Percentiles rank a stretch among this genome's conserved stretches.
phyloP scores from a whole-genome alignment of 1,140 invertebrate species.

The Cydia splendana region DNA sequence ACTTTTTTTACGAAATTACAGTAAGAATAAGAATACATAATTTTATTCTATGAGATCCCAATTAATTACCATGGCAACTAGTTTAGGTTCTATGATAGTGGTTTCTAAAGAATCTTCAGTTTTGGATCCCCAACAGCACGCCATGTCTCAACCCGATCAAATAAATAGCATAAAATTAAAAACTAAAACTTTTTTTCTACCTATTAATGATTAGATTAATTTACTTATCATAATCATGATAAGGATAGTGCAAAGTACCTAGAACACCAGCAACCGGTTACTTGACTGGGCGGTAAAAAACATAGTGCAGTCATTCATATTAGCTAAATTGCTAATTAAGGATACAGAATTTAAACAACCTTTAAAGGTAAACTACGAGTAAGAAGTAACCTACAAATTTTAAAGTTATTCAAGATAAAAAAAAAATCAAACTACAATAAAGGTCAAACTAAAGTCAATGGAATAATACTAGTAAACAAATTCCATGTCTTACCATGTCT shows the following conservation, averaged over 20 bases:
- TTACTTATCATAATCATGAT: conserved; percentile 26
- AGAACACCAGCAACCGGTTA: background rate
- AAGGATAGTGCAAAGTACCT: background rate
- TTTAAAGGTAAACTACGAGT: background rate
- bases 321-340: background rate
- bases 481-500: conserved; percentile 49
- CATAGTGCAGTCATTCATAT: background rate
- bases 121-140: conserved; percentile 36
- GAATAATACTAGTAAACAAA: conserved; percentile 37
- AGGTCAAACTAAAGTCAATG: conserved; percentile 69
- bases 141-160: conserved; percentile 14
- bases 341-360: background rate
- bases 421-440: conserved; percentile 34
- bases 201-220: conserved; percentile 18
- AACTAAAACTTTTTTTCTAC: background rate
- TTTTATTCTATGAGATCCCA: background rate
- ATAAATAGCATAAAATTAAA: background rate
- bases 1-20: background rate
- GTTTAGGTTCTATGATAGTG: conserved; percentile 35
- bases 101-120: conserved; percentile 20
- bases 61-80: conserved; percentile 43
- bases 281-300: background rate
- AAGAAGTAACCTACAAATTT: background rate
- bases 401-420: background rate
- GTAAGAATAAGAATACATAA: too few species aligned